phyloP scores from a whole-genome alignment of 2,888 invertebrate genomes.

The Coleophora flavipennella region DNA sequence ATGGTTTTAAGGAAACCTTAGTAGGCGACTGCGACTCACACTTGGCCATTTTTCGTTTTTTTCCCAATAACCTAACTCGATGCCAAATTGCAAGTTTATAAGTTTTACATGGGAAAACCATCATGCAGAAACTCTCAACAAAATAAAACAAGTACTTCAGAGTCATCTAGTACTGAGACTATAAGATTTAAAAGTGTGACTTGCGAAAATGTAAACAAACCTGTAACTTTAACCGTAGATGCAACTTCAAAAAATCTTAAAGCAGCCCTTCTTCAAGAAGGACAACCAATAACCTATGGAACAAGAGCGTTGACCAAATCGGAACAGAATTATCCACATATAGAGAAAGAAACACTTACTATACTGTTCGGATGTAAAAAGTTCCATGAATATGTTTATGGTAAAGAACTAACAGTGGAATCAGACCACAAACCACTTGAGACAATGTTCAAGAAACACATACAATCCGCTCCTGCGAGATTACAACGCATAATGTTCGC shows the following conservation, averaged over 20 bases:
- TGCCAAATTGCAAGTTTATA: too few relatives aligned
- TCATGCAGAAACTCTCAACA: too few relatives aligned
- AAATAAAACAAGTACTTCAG: too few relatives aligned
- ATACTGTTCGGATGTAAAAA: slow-evolving; percentile 3
- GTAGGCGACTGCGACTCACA: too few relatives aligned
- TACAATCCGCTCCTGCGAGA: too few relatives aligned
- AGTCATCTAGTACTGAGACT: too few relatives aligned
- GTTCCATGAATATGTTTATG: slow-evolving; percentile 2
- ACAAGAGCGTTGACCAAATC: background rate
- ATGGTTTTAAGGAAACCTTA: too few relatives aligned
- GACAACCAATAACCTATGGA: slow-evolving; percentile 2
- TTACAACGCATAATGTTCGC: too few relatives aligned
- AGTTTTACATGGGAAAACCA: too few relatives aligned
- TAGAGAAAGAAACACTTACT: slow-evolving; percentile 2
- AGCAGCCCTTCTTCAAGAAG: slow-evolving; percentile 1
- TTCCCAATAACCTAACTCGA: too few relatives aligned
- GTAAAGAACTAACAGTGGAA: slow-evolving; percentile 1
- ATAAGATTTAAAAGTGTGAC: too few relatives aligned
- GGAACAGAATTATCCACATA: slow-evolving; percentile 1
- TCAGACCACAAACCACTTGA: slow-evolving; percentile 2
- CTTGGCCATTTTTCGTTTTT: too few relatives aligned
- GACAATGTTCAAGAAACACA: background rate
- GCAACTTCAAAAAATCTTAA: background rate
- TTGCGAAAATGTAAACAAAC: background rate
- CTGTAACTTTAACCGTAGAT: background rate